Evolutionary conservation across 2,797 vertebrate genomes (phyloP).

Genomic region (Muscicapa striata): DNA sequence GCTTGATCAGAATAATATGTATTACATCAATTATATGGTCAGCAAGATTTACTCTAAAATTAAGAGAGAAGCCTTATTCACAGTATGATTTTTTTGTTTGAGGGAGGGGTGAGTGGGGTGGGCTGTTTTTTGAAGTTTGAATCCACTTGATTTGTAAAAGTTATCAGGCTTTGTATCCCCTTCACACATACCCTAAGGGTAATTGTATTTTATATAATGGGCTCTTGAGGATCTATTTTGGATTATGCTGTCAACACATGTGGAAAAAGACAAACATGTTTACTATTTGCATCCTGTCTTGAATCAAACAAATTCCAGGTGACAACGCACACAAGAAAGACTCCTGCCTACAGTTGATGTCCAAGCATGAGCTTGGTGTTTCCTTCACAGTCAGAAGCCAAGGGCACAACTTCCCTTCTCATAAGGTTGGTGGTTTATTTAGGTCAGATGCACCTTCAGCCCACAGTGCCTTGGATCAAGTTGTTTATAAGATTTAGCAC

Average conservation of each 20-base stretch:
- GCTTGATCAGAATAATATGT: neutral
- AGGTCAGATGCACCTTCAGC: neutral
- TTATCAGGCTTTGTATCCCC: neutral
- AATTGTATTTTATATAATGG: neutral
- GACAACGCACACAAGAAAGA: neutral
- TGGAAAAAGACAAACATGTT: neutral
- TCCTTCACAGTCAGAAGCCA: neutral
- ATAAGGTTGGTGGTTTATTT: neutral
- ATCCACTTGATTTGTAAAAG: neutral
- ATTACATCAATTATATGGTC: neutral
- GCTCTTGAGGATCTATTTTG: neutral
- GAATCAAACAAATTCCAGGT: neutral
- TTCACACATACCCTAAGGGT: neutral
- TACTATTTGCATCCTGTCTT: neutral
- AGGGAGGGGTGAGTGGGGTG: neutral
- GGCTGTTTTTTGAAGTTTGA: neutral
- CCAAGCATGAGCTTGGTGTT: fast-evolving
- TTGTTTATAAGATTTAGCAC: neutral
- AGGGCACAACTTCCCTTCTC: neutral
- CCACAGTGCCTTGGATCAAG: neutral
- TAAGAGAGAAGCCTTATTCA: neutral
- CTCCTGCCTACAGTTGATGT: neutral
- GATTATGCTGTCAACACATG: neutral
- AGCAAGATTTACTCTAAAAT: neutral
- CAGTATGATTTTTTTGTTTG: neutral